Conservation (phyloP, 2,888 invertebrate species). For the Temnothorax ravouxi region DNA sequence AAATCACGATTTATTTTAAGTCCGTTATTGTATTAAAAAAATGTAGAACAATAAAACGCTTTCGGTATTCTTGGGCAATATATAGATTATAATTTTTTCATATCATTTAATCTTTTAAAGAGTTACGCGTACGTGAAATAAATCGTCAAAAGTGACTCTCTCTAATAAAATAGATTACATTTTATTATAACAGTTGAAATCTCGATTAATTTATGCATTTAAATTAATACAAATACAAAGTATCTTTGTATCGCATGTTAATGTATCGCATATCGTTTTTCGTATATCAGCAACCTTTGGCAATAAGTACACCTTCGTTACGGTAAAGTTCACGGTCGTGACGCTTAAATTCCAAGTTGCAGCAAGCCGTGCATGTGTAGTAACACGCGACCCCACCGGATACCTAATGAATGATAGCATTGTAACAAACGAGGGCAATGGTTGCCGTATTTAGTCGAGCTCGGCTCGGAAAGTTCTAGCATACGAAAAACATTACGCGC, state of each 20-base stretch:
- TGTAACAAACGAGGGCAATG: constrained; percentile 50
- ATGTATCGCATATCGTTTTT: not conserved
- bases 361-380: constrained; percentile 30
- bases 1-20: not conserved
- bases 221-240: not conserved
- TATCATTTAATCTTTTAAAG: not conserved
- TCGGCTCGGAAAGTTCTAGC: not conserved
- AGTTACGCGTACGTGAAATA: not conserved
- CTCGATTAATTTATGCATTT: constrained; percentile 1
- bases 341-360: constrained; percentile 54
- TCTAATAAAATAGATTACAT: too few species aligned
- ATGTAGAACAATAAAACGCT: not conserved
- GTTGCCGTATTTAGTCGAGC: constrained; percentile 23
- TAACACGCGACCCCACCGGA: constrained; percentile 30
- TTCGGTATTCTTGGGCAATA: not conserved
- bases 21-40: not conserved
- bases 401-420: constrained; percentile 59
- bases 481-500: constrained; percentile 1
- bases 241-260: not conserved
- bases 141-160: too few species aligned
- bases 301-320: constrained; percentile 29
- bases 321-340: constrained; percentile 54
- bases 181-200: not conserved
- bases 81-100: not conserved
- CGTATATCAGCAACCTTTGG: constrained; percentile 44